phyloP scores from a whole-genome alignment of 1,140 invertebrate genomes.

The Pollicipes pollicipes region DNA sequence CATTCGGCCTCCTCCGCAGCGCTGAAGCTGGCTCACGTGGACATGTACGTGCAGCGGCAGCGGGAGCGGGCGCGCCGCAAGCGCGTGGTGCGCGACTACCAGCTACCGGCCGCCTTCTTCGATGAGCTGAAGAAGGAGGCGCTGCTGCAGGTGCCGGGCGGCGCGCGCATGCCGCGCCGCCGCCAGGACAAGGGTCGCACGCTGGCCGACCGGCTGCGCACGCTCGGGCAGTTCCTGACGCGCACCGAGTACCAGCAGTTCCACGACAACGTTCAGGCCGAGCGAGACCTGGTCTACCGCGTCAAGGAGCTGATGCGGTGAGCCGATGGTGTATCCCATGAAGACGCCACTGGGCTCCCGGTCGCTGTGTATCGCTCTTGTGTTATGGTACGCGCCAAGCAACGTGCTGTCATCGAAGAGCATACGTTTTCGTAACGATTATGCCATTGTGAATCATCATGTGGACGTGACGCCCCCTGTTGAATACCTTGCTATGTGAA shows the following conservation, averaged over 20 bases:
- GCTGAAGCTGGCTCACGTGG: constrained; percentile 58
- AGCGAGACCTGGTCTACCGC: constrained; percentile 59
- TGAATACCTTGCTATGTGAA: too few species aligned
- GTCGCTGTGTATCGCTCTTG: neutral
- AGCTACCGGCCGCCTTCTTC: constrained; percentile 64
- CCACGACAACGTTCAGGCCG: constrained; percentile 52
- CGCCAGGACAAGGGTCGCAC: neutral
- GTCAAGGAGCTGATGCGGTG: constrained; percentile 53
- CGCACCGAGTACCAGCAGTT: constrained; percentile 62
- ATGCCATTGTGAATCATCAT: too few species aligned
- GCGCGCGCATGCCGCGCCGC: neutral
- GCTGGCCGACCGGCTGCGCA: constrained; percentile 49
- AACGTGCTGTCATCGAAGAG: too few species aligned
- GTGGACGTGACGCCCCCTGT: too few species aligned
- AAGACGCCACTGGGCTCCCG: neutral
- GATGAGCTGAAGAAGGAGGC: constrained; percentile 28
- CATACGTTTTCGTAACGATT: too few species aligned
- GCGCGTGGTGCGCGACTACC: constrained; percentile 67
- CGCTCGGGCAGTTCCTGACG: constrained; percentile 73
- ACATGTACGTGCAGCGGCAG: constrained; percentile 70
- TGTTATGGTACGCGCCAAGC: too few species aligned
- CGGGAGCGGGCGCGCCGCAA: constrained; percentile 70
- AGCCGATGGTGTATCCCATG: neutral
- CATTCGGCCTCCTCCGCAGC: constrained; percentile 21
- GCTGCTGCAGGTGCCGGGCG: constrained; percentile 36